Conservation (phyloP, 2,113 vertebrate species). For the Rana temporaria region DNA sequence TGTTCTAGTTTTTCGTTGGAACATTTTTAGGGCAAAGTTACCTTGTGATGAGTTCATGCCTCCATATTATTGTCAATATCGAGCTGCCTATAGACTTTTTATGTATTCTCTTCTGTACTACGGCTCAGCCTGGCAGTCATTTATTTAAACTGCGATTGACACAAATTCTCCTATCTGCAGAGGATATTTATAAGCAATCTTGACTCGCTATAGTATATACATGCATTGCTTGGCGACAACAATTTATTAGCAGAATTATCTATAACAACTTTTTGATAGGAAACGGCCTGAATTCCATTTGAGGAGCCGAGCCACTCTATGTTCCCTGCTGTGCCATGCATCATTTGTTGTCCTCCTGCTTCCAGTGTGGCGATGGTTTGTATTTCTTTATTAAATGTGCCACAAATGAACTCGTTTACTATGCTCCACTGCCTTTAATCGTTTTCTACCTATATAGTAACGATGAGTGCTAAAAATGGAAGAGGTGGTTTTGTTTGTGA, state of each 20-base stretch:
- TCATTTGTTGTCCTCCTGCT: conserved; percentile 23
- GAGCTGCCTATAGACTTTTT: no score
- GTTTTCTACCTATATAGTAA: background rate
- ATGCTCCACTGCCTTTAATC: conserved; percentile 17
- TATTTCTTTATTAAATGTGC: background rate
- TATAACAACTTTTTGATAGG: background rate
- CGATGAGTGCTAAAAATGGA: background rate
- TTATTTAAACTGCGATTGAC: no score
- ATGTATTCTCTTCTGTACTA: no score
- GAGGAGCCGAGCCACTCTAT: background rate
- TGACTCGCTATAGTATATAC: no score
- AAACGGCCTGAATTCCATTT: background rate
- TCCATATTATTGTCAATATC: no score
- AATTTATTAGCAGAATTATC: background rate
- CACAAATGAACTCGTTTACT: conserved; percentile 1
- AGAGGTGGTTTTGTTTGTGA: background rate
- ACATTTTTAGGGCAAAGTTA: no score
- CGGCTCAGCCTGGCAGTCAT: no score
- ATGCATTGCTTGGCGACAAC: no score
- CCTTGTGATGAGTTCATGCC: no score
- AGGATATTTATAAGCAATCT: no score
- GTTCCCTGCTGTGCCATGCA: background rate
- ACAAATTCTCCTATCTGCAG: no score
- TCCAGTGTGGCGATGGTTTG: background rate
- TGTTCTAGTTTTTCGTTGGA: no score